A percentile compares a stretch with the other conserved stretches of the same genome.
These are phyloP conservation scores for Balaenoptera acutorostrata DNA, from an alignment of 2,113 vertebrate genomes.

Conservation along the genomic window DNA sequence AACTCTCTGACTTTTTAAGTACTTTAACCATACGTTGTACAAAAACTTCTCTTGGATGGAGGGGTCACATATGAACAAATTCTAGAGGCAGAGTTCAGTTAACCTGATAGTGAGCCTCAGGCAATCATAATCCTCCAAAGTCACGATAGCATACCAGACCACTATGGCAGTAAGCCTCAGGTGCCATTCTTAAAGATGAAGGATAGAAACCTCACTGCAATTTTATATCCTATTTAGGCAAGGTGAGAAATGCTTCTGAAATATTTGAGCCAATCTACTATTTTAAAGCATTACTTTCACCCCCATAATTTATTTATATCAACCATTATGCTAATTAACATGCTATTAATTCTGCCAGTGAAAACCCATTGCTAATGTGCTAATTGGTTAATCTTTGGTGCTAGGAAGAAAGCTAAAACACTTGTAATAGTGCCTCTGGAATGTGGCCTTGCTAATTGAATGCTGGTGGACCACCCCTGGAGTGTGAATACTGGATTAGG, in stretches of 20 bases:
- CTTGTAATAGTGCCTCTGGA: background rate
- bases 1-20: background rate
- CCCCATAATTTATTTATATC: slow-evolving; percentile 4
- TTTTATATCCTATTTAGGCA: background rate
- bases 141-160: background rate
- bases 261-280: background rate
- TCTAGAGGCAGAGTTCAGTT: background rate
- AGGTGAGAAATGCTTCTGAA: background rate
- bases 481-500: slow-evolving; percentile 28
- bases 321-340: slow-evolving; percentile 27
- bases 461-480: background rate
- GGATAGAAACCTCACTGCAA: background rate
- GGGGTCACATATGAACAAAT: background rate
- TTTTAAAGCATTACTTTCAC: slow-evolving; percentile 17
- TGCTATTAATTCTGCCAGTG: background rate
- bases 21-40: background rate
- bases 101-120: background rate
- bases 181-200: background rate
- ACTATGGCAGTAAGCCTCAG: background rate
- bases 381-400: slow-evolving; percentile 51
- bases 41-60: background rate
- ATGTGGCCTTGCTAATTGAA: slow-evolving; percentile 43
- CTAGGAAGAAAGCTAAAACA: background rate
- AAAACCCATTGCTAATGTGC: slow-evolving; percentile 23
- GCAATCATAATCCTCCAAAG: background rate